phyloP scores from a whole-genome alignment of 1,140 invertebrate genomes.

The Asbolus verrucosus region DNA sequence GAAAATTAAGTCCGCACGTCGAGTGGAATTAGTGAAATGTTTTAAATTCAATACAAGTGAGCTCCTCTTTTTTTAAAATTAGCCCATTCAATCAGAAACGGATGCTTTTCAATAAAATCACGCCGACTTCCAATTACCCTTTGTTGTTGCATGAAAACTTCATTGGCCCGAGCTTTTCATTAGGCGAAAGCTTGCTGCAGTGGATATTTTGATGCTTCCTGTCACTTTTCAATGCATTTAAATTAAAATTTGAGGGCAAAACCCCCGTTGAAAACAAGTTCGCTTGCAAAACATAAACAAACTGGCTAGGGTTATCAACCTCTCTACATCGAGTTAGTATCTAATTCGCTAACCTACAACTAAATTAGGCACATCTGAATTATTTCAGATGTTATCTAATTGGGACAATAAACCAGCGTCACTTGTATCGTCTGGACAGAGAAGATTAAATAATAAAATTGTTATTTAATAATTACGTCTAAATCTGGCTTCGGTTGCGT shows the following conservation, averaged over 20 bases:
- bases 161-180: no score
- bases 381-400: conserved; percentile 26
- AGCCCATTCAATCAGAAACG: no score
- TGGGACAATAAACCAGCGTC: conserved; percentile 17
- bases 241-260: conserved; percentile 36
- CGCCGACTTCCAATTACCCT: no score
- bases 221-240: conserved; percentile 29
- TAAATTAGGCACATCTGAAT: conserved; percentile 33
- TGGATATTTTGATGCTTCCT: neutral
- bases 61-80: no score
- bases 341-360: conserved; percentile 37
- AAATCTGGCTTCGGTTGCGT: neutral
- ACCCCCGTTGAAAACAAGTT: conserved; percentile 20
- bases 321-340: conserved; percentile 15
- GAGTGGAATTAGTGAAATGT: no score
- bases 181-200: neutral
- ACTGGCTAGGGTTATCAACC: conserved; percentile 35
- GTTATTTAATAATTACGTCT: conserved; percentile 20
- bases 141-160: no score
- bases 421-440: conserved; percentile 21
- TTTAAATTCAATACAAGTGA: no score
- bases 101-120: no score
- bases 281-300: conserved; percentile 34
- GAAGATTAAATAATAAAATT: conserved; percentile 7
- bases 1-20: no score